phyloP scores from a whole-genome alignment of 2,113 vertebrate genomes.

The Melanerpes formicivorus region DNA sequence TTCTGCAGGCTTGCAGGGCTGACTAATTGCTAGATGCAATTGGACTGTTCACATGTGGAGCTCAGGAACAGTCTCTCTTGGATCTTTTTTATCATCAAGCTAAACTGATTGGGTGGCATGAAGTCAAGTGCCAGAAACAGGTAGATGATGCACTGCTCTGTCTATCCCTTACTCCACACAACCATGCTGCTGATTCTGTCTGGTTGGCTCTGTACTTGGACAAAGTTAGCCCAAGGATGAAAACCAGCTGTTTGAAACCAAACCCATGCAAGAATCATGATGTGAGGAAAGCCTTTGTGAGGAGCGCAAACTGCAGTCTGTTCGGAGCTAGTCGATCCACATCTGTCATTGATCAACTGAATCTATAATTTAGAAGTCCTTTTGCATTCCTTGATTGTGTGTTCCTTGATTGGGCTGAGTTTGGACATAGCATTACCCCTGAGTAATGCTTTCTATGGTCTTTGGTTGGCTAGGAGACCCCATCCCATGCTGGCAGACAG shows the following conservation, averaged over 20 bases:
- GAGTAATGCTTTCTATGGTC: slow-evolving; percentile 61
- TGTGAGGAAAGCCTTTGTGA: slow-evolving; percentile 56
- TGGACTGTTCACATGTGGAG: not conserved
- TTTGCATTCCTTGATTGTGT: slow-evolving; percentile 56
- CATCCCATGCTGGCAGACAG: slow-evolving; percentile 59
- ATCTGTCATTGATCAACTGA: slow-evolving; percentile 68
- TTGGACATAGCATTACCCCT: slow-evolving; percentile 60
- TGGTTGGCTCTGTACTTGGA: not conserved
- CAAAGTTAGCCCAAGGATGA: slow-evolving; percentile 55
- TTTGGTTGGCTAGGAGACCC: slow-evolving; percentile 62
- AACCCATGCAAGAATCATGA: slow-evolving; percentile 49
- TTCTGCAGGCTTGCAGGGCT: not conserved
- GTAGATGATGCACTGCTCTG: not conserved
- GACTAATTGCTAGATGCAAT: not conserved
- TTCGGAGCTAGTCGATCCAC: slow-evolving; percentile 16
- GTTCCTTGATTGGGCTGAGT: slow-evolving; percentile 64
- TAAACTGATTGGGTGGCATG: not conserved
- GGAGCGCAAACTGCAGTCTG: slow-evolving; percentile 34
- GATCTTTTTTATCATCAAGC: not conserved
- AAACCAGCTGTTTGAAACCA: slow-evolving; percentile 66
- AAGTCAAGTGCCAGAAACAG: not conserved
- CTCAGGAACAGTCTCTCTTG: not conserved
- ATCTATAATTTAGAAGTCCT: slow-evolving; percentile 71
- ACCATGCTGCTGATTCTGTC: slow-evolving; percentile 22
- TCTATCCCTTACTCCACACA: not conserved